These are phyloP conservation scores for Oscheius onirici DNA, from an alignment of 2,888 invertebrate species.

Conservation along the genomic window DNA sequence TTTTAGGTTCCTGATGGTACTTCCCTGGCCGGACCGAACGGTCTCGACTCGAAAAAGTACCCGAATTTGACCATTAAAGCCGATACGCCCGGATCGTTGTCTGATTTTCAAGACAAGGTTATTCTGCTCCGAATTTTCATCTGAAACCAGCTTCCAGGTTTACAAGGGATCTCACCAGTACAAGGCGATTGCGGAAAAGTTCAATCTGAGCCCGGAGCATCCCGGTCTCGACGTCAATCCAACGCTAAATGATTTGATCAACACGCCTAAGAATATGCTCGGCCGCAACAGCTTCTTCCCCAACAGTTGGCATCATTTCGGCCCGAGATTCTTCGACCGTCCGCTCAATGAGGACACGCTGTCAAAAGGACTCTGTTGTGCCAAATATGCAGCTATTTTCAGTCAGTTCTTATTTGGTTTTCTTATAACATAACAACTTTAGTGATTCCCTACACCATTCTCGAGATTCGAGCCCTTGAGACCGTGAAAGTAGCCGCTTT, in stretches of 20 bases:
- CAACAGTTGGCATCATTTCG: constrained; percentile 57
- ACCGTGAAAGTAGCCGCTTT: constrained; percentile 53
- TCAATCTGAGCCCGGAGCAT: constrained; percentile 64
- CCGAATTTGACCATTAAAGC: constrained; percentile 59
- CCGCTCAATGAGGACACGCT: constrained; percentile 69
- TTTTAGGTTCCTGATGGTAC: constrained; percentile 65
- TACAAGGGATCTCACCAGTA: constrained; percentile 62
- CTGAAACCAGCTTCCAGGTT: constrained; percentile 54
- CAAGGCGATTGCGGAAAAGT: constrained; percentile 66
- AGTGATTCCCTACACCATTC: constrained; percentile 57
- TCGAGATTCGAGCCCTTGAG: constrained; percentile 55
- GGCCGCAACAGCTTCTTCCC: constrained; percentile 48
- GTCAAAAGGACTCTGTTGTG: constrained; percentile 65
- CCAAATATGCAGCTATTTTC: constrained; percentile 64
- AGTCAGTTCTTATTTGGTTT: constrained; percentile 45
- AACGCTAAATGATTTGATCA: constrained; percentile 50
- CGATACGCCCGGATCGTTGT: constrained; percentile 60
- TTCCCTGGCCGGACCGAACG: constrained; percentile 65
- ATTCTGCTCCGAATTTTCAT: not conserved
- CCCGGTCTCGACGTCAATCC: constrained; percentile 67
- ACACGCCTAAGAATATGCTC: constrained; percentile 50
- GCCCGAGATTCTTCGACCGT: constrained; percentile 69
- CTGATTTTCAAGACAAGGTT: constrained; percentile 64
- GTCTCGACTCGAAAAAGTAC: constrained; percentile 61
- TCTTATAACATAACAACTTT: not conserved